Percentiles rank a stretch among this genome's conserved stretches.
Conservation (phyloP, 2,113 vertebrate species). For the Ceyx melanurus region DNA sequence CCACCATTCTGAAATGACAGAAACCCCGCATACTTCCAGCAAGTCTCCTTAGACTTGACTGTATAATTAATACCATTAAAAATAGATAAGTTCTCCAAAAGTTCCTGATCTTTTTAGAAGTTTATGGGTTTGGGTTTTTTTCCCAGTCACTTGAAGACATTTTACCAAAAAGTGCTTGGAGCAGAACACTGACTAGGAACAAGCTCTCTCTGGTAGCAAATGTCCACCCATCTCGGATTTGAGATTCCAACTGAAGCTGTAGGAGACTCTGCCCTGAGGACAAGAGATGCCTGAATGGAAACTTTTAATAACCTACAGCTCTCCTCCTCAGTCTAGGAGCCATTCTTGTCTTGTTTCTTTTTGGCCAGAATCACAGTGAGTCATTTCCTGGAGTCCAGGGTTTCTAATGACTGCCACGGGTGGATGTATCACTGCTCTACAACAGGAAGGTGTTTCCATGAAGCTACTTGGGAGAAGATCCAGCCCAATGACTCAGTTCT, state of each 20-base stretch:
- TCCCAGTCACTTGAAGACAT: neutral
- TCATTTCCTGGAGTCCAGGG: slow-evolving; percentile 7
- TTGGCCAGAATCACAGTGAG: neutral
- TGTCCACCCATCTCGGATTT: neutral
- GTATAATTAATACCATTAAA: neutral
- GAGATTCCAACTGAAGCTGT: neutral
- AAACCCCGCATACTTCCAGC: neutral
- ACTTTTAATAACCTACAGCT: neutral
- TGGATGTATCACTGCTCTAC: neutral
- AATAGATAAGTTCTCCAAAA: neutral
- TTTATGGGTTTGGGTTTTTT: neutral
- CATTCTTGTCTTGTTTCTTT: neutral
- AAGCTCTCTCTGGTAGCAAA: neutral
- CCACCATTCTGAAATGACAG: neutral
- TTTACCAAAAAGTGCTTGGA: neutral
- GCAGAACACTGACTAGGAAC: neutral
- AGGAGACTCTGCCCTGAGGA: neutral
- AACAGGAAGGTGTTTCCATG: neutral
- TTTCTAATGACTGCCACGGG: neutral
- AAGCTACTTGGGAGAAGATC: neutral
- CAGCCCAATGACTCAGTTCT: neutral
- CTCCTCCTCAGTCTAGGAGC: neutral
- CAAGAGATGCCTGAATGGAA: neutral
- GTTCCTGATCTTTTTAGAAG: neutral
- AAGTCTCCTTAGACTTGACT: neutral